These are phyloP conservation scores for Catharus ustulatus DNA, from an alignment of 2,797 vertebrate genomes.

Conservation along the genomic window DNA sequence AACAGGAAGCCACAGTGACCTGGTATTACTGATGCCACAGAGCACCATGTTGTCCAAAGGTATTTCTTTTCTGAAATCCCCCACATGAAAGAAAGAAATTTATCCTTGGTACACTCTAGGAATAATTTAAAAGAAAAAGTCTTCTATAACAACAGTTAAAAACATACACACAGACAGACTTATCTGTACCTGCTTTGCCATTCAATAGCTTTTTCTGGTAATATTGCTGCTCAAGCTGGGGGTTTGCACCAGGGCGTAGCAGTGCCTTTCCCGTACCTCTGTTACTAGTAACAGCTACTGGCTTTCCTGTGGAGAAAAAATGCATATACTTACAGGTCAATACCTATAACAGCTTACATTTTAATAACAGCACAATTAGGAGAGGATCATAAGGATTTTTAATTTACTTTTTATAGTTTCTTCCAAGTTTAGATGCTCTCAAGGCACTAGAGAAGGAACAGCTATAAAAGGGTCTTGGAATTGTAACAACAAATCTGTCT, in stretches of 20 bases:
- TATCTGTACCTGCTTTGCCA: conserved; percentile 82
- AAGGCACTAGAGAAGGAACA: not conserved
- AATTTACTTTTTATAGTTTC: not conserved
- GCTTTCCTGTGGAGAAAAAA: conserved; percentile 83
- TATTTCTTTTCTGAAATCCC: not conserved
- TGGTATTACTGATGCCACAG: not conserved
- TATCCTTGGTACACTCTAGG: not conserved
- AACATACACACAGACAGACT: conserved; percentile 38
- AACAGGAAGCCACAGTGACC: not conserved
- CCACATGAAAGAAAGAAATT: not conserved
- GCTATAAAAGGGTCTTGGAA: not conserved
- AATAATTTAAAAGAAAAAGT: not conserved
- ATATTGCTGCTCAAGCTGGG: conserved; percentile 89
- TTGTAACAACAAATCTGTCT: not conserved
- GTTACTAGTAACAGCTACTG: conserved; percentile 97
- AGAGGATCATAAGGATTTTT: not conserved
- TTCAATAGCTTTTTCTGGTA: conserved; percentile 86
- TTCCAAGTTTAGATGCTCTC: not conserved
- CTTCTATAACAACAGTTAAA: not conserved
- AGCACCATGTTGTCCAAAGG: not conserved
- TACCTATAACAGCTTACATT: not conserved
- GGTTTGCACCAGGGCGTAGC: conserved; percentile 87
- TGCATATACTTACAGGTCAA: not conserved
- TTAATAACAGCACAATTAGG: not conserved
- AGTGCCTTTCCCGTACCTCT: conserved; percentile 86